These are phyloP conservation scores for Loxodonta africana DNA, from an alignment of 2,113 vertebrate species.

Conservation along the genomic window DNA sequence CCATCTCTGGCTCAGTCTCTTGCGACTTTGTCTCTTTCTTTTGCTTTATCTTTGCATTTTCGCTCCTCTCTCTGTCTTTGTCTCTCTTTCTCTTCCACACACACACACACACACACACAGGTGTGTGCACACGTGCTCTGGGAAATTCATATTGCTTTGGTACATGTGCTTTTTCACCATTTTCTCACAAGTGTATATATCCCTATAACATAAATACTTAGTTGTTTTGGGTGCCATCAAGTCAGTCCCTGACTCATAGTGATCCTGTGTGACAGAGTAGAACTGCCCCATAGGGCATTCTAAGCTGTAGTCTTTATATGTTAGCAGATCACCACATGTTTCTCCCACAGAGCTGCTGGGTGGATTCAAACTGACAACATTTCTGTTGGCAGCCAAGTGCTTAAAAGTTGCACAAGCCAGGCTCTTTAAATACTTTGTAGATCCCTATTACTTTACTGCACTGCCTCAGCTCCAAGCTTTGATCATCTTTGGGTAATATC, in stretches of 20 bases:
- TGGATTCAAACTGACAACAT: not conserved
- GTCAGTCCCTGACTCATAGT: no score
- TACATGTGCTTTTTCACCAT: not conserved
- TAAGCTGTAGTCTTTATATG: not conserved
- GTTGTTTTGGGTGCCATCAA: no score
- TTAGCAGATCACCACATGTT: not conserved
- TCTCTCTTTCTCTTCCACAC: no score
- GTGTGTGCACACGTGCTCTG: not conserved
- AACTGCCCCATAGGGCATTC: not conserved
- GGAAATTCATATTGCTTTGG: constrained; percentile 1
- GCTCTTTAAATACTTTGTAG: not conserved
- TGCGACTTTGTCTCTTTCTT: not conserved
- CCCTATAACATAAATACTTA: not conserved
- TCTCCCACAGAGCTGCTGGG: not conserved
- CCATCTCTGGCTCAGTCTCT: constrained; percentile 1
- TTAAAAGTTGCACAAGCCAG: not conserved
- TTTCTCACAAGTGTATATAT: not conserved
- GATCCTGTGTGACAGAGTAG: no score
- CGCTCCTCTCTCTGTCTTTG: not conserved
- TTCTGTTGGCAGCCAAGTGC: not conserved
- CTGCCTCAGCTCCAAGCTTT: constrained; percentile 23
- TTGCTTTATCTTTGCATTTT: constrained; percentile 6
- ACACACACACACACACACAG: not conserved
- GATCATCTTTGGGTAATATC: constrained; percentile 16
- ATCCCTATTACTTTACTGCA: not conserved